Base-by-base conservation (phyloP, 2,113 vertebrate genomes). In the Aix galericulata region DNA sequence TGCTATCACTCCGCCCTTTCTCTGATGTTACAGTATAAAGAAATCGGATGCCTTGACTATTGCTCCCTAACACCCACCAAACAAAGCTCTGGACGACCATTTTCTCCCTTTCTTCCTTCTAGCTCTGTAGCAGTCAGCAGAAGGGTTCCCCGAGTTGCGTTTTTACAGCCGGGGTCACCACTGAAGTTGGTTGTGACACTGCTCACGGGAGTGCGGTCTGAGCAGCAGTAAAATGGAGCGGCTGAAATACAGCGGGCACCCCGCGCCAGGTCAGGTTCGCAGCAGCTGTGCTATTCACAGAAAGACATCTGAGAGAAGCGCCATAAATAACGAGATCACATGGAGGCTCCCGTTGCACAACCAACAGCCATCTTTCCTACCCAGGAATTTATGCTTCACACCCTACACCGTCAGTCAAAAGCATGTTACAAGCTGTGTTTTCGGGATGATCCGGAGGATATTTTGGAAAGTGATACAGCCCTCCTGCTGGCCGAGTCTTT, bases 251-350 rank as follows among this genome's bases (percentile, higher is more conserved):
- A 82, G 6, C 2, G 8, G 86, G 66, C 32, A 14, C 80, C 78
- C 22, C 4, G 38, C 11, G 74, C 63, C 84, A 63, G 72, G 50
- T 93, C 90, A 94, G 96, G 96, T 96, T 95, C 92, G 80, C 82
- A 86, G 93, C 97, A 97, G 96, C 94, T 97, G 96, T 86, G 91
- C n/a, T 5, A 93, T 87, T 46, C 92, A 87, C 86, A 89, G 80
- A 94, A 92, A 94, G 94, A 96, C 82, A 97, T 96, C 89, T 83
- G 97, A 97, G 96, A 96, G 89, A 90, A 95, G 93, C 1, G 0
- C 96, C 96, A 95, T 90, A 97, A 97, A 97, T 97, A 97, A 94
- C 85, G 4, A 82, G 63, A 96, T 94, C 95, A 97, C 96, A 95
- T 90, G 92, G 94, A 97, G 80, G 52, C 82, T 95, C 94, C 91